Percentiles rank a stretch among this genome's conserved stretches.
phyloP scores from a whole-genome alignment of 2,888 invertebrate genomes.

The Tenthredo distinguenda region DNA sequence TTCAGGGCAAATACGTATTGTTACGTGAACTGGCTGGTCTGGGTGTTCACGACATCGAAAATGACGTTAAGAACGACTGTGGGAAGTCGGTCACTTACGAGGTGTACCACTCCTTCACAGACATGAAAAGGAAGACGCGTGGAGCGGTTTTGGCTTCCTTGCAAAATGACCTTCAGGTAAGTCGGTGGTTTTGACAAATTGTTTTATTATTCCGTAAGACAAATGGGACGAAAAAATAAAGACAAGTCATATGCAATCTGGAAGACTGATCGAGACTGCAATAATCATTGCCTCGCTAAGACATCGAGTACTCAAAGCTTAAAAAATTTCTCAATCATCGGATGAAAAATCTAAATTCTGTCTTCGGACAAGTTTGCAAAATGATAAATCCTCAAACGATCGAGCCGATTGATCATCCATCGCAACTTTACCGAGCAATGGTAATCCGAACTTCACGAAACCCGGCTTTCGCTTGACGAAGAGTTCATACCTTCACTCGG shows the following conservation, averaged over 20 bases:
- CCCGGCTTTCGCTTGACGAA: background rate
- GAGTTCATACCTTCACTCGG: slow-evolving; percentile 19
- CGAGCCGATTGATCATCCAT: background rate
- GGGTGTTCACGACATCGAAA: slow-evolving; percentile 82
- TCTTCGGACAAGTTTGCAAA: background rate
- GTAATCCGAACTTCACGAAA: background rate
- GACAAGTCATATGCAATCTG: slow-evolving; percentile 45
- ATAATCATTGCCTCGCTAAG: background rate
- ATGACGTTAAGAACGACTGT: slow-evolving; percentile 78
- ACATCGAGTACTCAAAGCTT: background rate
- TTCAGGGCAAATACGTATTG: slow-evolving; percentile 85
- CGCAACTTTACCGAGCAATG: background rate
- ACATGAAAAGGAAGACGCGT: slow-evolving; percentile 76
- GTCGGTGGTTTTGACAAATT: slow-evolving; percentile 22
- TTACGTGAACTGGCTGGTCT: slow-evolving; percentile 86
- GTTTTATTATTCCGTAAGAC: slow-evolving; percentile 54
- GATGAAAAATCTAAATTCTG: background rate
- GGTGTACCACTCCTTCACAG: slow-evolving; percentile 70
- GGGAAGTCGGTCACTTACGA: slow-evolving; percentile 69
- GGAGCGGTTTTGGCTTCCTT: slow-evolving; percentile 77
- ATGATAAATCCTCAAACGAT: background rate
- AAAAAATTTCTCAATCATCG: background rate
- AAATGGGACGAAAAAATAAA: background rate
- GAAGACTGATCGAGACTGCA: background rate
- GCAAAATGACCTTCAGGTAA: slow-evolving; percentile 76